Evolutionary conservation across 2,888 invertebrate genomes (phyloP).

Genomic region (Lycaena phlaeas): DNA sequence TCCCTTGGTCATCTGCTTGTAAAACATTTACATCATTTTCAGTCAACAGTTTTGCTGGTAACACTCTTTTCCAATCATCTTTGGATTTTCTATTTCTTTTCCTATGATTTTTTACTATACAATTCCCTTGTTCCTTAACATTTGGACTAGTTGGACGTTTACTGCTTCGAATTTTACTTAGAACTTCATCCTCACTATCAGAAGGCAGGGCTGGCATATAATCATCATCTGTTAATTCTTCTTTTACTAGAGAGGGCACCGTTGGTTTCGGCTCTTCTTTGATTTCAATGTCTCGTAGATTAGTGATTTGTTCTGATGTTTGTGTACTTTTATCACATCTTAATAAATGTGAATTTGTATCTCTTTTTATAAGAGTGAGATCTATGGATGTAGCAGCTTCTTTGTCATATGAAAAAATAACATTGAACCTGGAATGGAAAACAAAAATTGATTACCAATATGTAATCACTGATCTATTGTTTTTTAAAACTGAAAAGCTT

Average conservation of each 20-base stretch:
- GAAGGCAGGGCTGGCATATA: slow-evolving; percentile 29
- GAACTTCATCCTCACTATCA: slow-evolving; percentile 46
- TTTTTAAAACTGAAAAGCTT: no score
- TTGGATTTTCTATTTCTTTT: slow-evolving; percentile 19
- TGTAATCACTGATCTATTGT: no score
- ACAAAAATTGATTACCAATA: neutral
- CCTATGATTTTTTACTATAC: slow-evolving; percentile 18
- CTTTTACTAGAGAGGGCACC: slow-evolving; percentile 33
- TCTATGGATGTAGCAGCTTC: slow-evolving; percentile 30
- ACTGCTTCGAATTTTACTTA: slow-evolving; percentile 43
- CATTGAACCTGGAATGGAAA: slow-evolving; percentile 28
- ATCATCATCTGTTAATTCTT: slow-evolving; percentile 28
- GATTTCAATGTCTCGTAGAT: slow-evolving; percentile 20
- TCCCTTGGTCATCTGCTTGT: slow-evolving; percentile 23
- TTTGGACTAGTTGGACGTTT: slow-evolving; percentile 24
- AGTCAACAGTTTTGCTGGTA: slow-evolving; percentile 6
- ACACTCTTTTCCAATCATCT: slow-evolving; percentile 13
- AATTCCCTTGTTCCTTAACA: slow-evolving; percentile 14
- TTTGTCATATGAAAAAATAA: neutral
- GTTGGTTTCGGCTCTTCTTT: slow-evolving; percentile 38
- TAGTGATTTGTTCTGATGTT: slow-evolving; percentile 25
- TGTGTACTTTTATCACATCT: slow-evolving; percentile 38
- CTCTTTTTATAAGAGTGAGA: slow-evolving; percentile 35
- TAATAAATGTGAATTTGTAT: slow-evolving; percentile 22
- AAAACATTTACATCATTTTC: slow-evolving; percentile 5